phyloP scores from a whole-genome alignment of 2,888 invertebrate genomes.

The Deilephila elpenor region DNA sequence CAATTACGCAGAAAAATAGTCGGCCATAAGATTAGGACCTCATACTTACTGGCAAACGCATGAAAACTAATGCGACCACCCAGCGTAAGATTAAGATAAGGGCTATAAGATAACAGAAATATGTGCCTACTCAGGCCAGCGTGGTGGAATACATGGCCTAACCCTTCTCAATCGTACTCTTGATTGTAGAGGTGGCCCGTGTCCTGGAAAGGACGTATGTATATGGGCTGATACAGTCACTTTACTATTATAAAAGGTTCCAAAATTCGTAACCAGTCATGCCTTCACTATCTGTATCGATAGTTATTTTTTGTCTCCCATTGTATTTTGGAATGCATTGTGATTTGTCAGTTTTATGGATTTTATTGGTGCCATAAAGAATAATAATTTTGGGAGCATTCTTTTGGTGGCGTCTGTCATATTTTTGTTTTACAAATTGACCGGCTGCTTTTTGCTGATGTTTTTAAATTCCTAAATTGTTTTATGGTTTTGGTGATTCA shows the following conservation, averaged over 20 bases:
- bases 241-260: not conserved
- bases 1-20: no score
- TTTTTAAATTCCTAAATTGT: not conserved
- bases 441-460: conserved; percentile 9
- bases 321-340: conserved; percentile 19
- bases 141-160: no score
- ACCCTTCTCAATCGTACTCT: no score
- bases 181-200: no score
- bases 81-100: no score
- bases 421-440: conserved; percentile 24
- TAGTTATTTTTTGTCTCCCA: conserved; percentile 1
- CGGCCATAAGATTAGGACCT: no score
- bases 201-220: no score
- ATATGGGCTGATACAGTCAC: no score
- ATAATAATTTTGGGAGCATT: not conserved
- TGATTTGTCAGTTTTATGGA: conserved; percentile 21
- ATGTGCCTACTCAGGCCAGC: no score
- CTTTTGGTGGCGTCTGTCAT: conserved; percentile 10
- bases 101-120: no score
- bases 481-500: not conserved
- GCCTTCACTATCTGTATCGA: not conserved
- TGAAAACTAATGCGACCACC: no score
- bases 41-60: no score
- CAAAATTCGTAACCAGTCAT: conserved; percentile 4
- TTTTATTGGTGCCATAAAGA: conserved; percentile 24